Percentiles rank a stretch among this genome's conserved stretches.
These are phyloP conservation scores for Physeter macrocephalus DNA, from an alignment of 2,113 vertebrate species.

Conservation along the genomic window DNA sequence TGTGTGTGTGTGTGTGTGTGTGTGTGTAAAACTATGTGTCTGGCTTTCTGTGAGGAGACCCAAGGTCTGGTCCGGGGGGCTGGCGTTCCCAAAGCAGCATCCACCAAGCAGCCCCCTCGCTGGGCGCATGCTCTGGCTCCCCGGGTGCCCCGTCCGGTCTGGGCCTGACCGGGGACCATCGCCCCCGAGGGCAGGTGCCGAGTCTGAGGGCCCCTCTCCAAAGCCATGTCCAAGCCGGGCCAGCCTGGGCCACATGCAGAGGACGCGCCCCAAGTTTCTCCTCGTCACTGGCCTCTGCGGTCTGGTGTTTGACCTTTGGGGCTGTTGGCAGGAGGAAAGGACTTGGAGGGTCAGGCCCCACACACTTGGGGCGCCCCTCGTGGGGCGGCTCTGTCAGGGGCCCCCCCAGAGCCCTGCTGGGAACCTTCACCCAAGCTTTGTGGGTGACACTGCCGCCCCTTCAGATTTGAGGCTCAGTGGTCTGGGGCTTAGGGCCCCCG, in stretches of 20 bases:
- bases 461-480: neutral
- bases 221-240: neutral
- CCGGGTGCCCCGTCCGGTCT: rapidly evolving
- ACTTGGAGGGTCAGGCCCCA: neutral
- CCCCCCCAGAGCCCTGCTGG: neutral
- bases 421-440: neutral
- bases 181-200: neutral
- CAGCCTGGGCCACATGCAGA: neutral
- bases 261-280: neutral
- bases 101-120: neutral
- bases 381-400: neutral
- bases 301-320: neutral
- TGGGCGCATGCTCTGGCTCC: rapidly evolving
- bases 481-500: neutral
- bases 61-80: neutral
- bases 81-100: neutral
- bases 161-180: neutral
- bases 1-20: too few species aligned
- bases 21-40: too few species aligned
- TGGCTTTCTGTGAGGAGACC: neutral
- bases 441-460: neutral
- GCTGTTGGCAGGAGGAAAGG: neutral
- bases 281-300: neutral
- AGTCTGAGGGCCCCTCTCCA: neutral
- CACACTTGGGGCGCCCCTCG: neutral